A percentile compares a stretch with the other conserved stretches of the same genome.
Conservation (phyloP, 2,797 vertebrate genomes). For the Hippopotamyrus pictus region DNA sequence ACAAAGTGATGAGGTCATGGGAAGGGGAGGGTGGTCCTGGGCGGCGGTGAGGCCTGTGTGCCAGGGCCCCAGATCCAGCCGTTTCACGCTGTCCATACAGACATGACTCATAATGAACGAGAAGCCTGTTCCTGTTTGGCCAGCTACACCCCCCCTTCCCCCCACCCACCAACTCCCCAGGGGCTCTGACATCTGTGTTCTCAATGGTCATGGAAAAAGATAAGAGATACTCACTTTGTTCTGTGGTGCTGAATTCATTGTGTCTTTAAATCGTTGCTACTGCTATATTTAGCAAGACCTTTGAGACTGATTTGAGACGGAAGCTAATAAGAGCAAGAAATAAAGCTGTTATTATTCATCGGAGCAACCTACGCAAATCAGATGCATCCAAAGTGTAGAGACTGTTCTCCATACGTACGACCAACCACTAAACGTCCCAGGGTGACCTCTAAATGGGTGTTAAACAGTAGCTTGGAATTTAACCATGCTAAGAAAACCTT, state of each 20-base stretch:
- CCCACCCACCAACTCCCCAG: neutral
- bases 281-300: neutral
- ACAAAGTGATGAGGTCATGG: slow-evolving; percentile 34
- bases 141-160: neutral
- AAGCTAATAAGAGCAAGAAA: neutral
- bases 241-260: neutral
- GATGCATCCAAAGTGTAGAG: neutral
- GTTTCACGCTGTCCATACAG: neutral
- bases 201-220: neutral
- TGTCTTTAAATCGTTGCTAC: neutral
- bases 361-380: neutral
- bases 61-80: too few relatives aligned
- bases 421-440: neutral
- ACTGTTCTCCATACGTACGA: neutral
- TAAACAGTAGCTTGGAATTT: neutral
- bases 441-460: neutral
- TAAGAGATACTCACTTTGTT: neutral
- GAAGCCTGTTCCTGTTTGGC: neutral
- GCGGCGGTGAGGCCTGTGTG: neutral
- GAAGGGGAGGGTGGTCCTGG: slow-evolving; percentile 15
- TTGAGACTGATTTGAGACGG: neutral
- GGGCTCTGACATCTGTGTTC: neutral
- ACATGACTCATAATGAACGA: neutral
- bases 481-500: neutral
- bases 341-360: neutral